Conservation (phyloP, 2,888 invertebrate species). For the Leptinotarsa peninsularis region DNA sequence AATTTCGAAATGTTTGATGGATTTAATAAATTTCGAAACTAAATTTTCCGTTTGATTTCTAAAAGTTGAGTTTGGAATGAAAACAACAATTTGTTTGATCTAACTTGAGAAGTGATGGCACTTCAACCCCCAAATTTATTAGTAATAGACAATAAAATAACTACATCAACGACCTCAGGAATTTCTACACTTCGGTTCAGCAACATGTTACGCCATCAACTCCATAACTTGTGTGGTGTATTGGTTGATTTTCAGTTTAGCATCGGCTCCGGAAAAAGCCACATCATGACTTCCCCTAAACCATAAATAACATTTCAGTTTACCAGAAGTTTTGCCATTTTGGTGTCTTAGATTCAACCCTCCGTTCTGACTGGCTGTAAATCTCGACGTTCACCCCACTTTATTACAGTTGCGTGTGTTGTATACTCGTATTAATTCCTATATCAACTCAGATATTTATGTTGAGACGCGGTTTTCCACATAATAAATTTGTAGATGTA, state of each 20-base stretch:
- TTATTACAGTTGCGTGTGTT: constrained; percentile 40
- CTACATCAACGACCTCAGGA: no score
- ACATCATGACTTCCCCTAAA: constrained; percentile 19
- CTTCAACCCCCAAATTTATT: no score
- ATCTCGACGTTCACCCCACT: constrained; percentile 38
- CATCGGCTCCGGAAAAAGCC: constrained; percentile 10
- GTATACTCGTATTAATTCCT: constrained; percentile 13
- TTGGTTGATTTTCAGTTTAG: constrained; percentile 21
- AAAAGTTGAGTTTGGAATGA: no score
- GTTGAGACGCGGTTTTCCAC: neutral
- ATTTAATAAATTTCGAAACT: no score
- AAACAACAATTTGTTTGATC: no score
- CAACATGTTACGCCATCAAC: no score
- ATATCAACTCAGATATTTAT: constrained; percentile 17
- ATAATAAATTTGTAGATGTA: constrained; percentile 53
- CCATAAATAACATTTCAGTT: constrained; percentile 22
- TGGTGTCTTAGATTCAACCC: constrained; percentile 35
- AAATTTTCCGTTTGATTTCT: no score
- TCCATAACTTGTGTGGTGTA: no score
- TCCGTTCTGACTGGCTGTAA: constrained; percentile 35
- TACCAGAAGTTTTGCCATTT: constrained; percentile 39
- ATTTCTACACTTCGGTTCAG: no score
- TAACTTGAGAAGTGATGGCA: no score
- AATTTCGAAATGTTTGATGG: no score
- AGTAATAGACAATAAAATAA: no score